These are phyloP conservation scores for Alviniconcha strummeri DNA, from an alignment of 2,888 invertebrate genomes.

Conservation along the genomic window DNA sequence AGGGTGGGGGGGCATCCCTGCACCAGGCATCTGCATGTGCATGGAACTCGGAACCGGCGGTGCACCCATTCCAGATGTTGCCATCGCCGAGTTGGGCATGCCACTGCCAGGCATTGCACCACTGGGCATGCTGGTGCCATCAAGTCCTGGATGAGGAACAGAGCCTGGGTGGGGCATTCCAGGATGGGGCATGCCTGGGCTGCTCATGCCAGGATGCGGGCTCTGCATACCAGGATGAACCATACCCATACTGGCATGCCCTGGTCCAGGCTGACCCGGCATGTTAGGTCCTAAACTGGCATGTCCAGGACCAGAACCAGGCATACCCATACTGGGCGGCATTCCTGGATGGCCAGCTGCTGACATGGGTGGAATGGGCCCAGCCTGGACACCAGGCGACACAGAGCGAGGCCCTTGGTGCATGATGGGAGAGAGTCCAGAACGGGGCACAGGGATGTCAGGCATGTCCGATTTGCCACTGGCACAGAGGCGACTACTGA, in stretches of 20 bases:
- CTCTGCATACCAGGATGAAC: constrained; percentile 10
- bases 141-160: not conserved
- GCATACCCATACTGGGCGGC: constrained; percentile 26
- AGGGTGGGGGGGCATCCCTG: constrained; percentile 13
- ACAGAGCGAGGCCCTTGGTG: constrained; percentile 32
- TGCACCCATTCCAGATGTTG: not conserved
- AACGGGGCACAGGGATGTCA: constrained; percentile 35
- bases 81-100: not conserved
- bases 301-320: constrained; percentile 10
- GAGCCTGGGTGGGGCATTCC: constrained; percentile 10
- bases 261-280: constrained; percentile 9
- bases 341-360: constrained; percentile 14
- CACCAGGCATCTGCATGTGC: constrained; percentile 23
- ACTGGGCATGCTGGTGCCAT: not conserved
- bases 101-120: constrained; percentile 12
- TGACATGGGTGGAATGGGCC: constrained; percentile 25
- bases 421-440: constrained; percentile 34
- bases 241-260: constrained; percentile 5
- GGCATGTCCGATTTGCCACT: constrained; percentile 34
- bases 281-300: not conserved
- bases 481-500: constrained; percentile 74
- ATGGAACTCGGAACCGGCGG: constrained; percentile 17
- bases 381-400: constrained; percentile 33
- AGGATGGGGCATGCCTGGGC: constrained; percentile 1
- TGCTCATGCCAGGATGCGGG: constrained; percentile 1